Conservation (phyloP, 2,888 invertebrate genomes). For the Phengaris arion region DNA sequence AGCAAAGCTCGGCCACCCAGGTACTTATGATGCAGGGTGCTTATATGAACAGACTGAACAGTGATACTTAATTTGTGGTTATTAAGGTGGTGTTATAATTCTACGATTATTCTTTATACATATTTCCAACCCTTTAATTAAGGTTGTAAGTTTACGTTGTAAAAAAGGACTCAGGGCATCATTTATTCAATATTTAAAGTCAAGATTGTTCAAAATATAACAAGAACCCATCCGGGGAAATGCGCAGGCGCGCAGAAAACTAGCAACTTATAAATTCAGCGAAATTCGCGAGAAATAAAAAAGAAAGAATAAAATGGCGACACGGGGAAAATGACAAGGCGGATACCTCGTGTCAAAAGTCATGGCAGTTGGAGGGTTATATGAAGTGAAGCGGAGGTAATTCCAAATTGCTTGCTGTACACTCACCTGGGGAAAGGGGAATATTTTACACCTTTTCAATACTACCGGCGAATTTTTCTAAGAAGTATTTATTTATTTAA, state of each 20-base stretch:
- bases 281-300: slow-evolving; percentile 33
- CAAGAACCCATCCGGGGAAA: background rate
- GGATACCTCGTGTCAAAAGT: slow-evolving; percentile 47
- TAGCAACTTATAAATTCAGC: slow-evolving; percentile 21
- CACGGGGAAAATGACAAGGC: slow-evolving; percentile 46
- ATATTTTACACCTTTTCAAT: background rate
- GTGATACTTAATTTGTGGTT: no score
- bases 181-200: background rate
- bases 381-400: slow-evolving; percentile 56
- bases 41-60: no score
- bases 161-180: no score
- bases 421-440: slow-evolving; percentile 10
- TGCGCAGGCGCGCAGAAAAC: background rate
- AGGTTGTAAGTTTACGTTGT: no score
- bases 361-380: slow-evolving; percentile 42
- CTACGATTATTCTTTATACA: no score
- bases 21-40: no score
- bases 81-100: no score
- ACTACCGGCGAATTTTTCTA: no score
- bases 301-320: slow-evolving; percentile 42
- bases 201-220: background rate
- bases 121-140: no score
- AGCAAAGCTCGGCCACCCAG: no score
- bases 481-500: no score
- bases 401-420: slow-evolving; percentile 59